phyloP scores from a whole-genome alignment of 2,888 invertebrate genomes.

The Chironomus tentans region DNA sequence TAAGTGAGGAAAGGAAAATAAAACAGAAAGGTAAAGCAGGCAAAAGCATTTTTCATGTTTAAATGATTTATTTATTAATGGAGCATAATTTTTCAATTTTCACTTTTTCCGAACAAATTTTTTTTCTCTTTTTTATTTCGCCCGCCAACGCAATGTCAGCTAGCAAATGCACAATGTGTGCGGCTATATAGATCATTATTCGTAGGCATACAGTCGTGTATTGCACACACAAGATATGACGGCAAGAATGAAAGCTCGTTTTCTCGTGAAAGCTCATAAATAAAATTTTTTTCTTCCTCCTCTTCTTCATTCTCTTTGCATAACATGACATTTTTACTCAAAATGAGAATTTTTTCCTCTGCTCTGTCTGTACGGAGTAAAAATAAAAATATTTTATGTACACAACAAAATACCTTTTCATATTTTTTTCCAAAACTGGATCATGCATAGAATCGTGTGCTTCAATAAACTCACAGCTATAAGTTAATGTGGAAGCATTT shows the following conservation, averaged over 20 bases:
- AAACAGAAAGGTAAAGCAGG: neutral
- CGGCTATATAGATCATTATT: neutral
- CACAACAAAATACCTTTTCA: too few species aligned
- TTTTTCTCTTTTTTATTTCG: too few species aligned
- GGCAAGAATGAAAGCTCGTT: too few species aligned
- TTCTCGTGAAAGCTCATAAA: neutral
- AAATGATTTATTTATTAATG: constrained; percentile 25
- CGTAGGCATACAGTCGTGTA: neutral
- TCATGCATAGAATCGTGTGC: neutral
- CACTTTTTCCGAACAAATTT: neutral
- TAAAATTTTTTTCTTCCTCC: neutral
- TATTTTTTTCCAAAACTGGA: neutral
- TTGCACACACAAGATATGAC: too few species aligned
- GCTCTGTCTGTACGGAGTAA: neutral
- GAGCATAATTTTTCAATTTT: constrained; percentile 20
- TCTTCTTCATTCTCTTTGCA: neutral
- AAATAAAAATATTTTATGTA: neutral
- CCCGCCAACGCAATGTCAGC: too few species aligned
- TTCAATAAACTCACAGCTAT: neutral
- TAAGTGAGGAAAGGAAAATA: neutral
- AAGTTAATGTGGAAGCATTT: neutral
- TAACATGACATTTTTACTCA: neutral
- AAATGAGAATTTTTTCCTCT: neutral
- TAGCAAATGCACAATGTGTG: too few species aligned
- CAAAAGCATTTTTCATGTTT: constrained; percentile 15